Conservation (phyloP, 2,797 vertebrate genomes). For the Ceyx erithaca region DNA sequence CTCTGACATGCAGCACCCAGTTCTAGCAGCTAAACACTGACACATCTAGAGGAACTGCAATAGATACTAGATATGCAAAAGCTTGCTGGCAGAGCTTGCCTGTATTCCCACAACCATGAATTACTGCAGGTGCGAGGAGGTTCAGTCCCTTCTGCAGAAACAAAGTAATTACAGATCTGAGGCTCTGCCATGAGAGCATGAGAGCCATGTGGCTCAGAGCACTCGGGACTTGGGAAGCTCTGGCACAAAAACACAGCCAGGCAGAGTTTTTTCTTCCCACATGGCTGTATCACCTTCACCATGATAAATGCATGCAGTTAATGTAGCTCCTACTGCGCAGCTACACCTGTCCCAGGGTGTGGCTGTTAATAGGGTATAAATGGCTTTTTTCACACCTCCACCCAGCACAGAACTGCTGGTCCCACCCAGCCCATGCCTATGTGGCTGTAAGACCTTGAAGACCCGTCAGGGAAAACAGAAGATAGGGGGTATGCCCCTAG, state of each 20-base stretch:
- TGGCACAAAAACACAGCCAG: not conserved
- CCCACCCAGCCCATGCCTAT: not conserved
- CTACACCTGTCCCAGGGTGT: not conserved
- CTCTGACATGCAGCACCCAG: not conserved
- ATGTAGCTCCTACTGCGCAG: not conserved
- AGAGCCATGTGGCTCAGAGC: not conserved
- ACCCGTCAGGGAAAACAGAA: not conserved
- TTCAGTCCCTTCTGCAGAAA: not conserved
- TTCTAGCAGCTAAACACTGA: not conserved
- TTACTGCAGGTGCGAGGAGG: not conserved
- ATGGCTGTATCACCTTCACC: not conserved
- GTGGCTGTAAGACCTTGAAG: not conserved
- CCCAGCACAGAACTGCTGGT: not conserved
- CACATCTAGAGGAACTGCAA: not conserved
- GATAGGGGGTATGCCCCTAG: not conserved
- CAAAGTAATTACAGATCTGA: not conserved
- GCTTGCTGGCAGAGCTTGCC: not conserved
- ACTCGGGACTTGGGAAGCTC: not conserved
- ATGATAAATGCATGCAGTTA: fast-evolving
- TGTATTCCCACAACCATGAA: not conserved
- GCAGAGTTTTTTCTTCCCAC: not conserved
- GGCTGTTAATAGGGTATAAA: not conserved
- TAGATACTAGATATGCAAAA: not conserved
- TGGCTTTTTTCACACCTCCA: not conserved
- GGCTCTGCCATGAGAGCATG: not conserved